Base-by-base conservation (phyloP, 2,888 invertebrate genomes). In the Hylaea fasciaria region DNA sequence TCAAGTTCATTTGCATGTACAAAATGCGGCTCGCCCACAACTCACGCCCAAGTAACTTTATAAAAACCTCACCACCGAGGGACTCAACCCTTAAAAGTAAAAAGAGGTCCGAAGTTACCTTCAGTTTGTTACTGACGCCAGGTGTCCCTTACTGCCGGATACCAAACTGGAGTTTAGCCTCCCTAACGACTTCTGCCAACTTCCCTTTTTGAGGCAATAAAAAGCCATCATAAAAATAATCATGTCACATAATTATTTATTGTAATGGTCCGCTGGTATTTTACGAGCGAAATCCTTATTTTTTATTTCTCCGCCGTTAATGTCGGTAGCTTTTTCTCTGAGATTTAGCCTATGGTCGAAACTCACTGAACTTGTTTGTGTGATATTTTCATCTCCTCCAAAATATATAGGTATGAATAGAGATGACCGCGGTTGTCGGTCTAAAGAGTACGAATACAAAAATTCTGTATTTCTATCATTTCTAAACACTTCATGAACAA, bases 241-340 rank as follows among this genome's bases (percentile, higher is more conserved):
- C 65, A 66, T 65, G 69, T 62, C 68, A 63, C 69, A 70, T 70
- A 64, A 70, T 68, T 70, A 70, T 70, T 70, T 68, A 70, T 65
- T 66, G 68, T 62, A 65, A 70, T 65, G 65, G 64, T 58, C 61
- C 29, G 48, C 55, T 48, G 52, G 59, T 59, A 64, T 65, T 69
- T 69, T 70, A 70, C 62, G 64, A 63, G 47, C 46, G 13, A 46
- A 51, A 63, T 66, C 65, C 58, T 67, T 68, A 63, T 68, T 69
- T 64, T 66, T 66, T 66, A 67, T 69, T 64, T 49, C 59, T 40
- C n/a, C 14, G 54, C 41, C 55, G 58, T 66, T 58, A 59, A 64
- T 56, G 47, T 53, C 53, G 40, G 29, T 47, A 44, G 57, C 49
- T 52, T 46, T 46, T 29, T 50, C 14, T 32, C 44, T 22, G 41